Base-by-base conservation (phyloP, 37 sponge, comb jelly and placozoan genomes). In the Halichondria panicea region DNA sequence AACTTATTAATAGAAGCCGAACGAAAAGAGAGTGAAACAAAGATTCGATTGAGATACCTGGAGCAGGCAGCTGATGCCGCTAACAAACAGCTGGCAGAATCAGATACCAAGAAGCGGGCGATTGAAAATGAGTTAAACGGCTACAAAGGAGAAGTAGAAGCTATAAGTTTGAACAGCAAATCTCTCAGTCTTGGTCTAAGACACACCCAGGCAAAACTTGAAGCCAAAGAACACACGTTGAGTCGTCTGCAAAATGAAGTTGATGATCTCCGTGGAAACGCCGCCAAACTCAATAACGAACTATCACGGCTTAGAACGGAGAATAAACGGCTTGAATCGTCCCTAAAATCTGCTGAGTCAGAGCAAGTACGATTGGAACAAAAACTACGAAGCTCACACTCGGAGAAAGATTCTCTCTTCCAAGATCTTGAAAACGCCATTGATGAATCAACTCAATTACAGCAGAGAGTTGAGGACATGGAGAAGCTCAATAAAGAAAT, bases 31-130 rank as follows among this genome's bases (percentile, higher is more conserved):
- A 44, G 32, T 1, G 57, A 75, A 41, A 25, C 55, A 43, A 69
- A 60, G 39, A 33, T 33, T 3, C 66, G 74, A 43, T 13, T 82
- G 66, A 63, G 58, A 37, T 34, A 73, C 53, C 70, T 79, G 1
- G 41, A 63, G 36, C 82, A 73, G 36, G 56, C 72, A 4, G 80
- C 80, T 18, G 68, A 69, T 31, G 43, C 37, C 4, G 68, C 69
- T 32, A 79, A 79, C 69, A 35, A 73, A 42, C 82, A 73, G 33
- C 82, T 82, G 44, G 35, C 24, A 28, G 53, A 73, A 32, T n/a
- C 54, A 27, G 56, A 73, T 41, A 32, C 1, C 18, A n/a, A 66
- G 3, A 19, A 43, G 33, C 40, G 37, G 55, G 31, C 0, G 22
- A 43, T 53, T 58, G 21, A 25, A 27, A 67, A 74, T 40, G 57